Evolutionary conservation across 2,888 invertebrate genomes (phyloP), one percentile per base, ranked within the genome.

Genomic region (Invenusta paracnida): DNA sequence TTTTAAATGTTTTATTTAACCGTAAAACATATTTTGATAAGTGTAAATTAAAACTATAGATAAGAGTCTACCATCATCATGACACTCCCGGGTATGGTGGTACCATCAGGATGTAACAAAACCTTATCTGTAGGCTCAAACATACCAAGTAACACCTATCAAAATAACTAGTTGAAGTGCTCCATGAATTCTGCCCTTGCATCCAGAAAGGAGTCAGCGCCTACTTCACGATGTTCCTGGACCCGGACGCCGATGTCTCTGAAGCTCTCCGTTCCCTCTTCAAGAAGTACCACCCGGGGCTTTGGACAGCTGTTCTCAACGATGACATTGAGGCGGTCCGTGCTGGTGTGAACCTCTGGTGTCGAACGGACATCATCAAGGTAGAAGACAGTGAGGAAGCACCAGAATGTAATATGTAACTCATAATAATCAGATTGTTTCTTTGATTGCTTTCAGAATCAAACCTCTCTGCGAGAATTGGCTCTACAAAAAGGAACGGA

Each of bases 321-420:
- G 30, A 29, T 29, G 67, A 84, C 27, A 84, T 84, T 67, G 84
- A 84, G 30, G 23, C 73, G 28, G 84, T 84, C 0, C 30, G 84
- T n/a, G 67, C 66, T 11, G 13, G 67, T 13, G 67, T 84, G 1
- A 84, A 84, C 67, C 73, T 84, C 17, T 84, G 84, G 84, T 81
- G 84, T 84, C 28, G 84, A 17, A 67, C 73, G 17, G 84, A 84
- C 25, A 84, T 84, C 73, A 84, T 27, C 66, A 84, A 84, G 67
- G 84, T 84, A 48, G 48, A 17, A 11, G 48, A 48, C 48, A 11
- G 48, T 11, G 48, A 48, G n/a, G n/a, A n/a, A n/a, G n/a, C n/a
- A n/a, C n/a, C n/a, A n/a, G n/a, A n/a, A n/a, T n/a, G n/a, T n/a
- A n/a, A n/a, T n/a, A n/a, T n/a, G n/a, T n/a, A n/a, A n/a, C n/a